A percentile compares a stretch with the other conserved stretches of the same genome.
Evolutionary conservation across 1,140 invertebrate genomes (phyloP).

Genomic region (Drosophila dunni): DNA sequence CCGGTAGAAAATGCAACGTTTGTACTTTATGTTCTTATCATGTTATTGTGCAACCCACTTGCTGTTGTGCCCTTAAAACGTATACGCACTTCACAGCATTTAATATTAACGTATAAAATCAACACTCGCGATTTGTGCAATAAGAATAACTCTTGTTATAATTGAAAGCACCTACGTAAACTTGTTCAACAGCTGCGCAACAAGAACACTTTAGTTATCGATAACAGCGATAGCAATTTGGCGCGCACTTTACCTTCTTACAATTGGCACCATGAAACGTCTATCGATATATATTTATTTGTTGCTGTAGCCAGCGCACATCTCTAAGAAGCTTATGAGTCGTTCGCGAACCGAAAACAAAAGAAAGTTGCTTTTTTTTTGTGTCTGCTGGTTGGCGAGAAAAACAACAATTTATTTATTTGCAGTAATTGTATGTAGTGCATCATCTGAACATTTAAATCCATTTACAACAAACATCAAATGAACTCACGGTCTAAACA

Average conservation of each 20-base stretch:
- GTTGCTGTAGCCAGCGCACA: neutral
- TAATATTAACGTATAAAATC: constrained; percentile 1
- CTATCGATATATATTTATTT: constrained; percentile 6
- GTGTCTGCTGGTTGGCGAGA: neutral
- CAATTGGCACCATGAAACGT: neutral
- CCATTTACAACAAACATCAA: constrained; percentile 20
- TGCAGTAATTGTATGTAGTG: constrained; percentile 49
- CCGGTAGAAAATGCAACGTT: constrained; percentile 44
- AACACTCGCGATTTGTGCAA: constrained; percentile 28
- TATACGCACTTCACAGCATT: constrained; percentile 3
- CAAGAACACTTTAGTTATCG: constrained; percentile 19
- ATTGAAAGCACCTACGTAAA: constrained; percentile 27
- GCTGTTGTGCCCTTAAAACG: neutral
- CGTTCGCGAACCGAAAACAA: constrained; percentile 38
- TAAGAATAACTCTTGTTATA: constrained; percentile 15
- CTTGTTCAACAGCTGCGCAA: constrained; percentile 33
- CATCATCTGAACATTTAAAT: neutral
- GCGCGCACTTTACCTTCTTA: neutral
- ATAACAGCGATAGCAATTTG: neutral
- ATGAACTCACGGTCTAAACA: constrained; percentile 34
- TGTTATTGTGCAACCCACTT: constrained; percentile 4
- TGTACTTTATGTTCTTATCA: constrained; percentile 11
- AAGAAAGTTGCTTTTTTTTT: constrained; percentile 39
- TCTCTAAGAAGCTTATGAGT: constrained; percentile 41
- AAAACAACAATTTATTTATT: constrained; percentile 37